Evolutionary conservation across 2,113 vertebrate species (phyloP).

Genomic region (Tylochromis polylepis): DNA sequence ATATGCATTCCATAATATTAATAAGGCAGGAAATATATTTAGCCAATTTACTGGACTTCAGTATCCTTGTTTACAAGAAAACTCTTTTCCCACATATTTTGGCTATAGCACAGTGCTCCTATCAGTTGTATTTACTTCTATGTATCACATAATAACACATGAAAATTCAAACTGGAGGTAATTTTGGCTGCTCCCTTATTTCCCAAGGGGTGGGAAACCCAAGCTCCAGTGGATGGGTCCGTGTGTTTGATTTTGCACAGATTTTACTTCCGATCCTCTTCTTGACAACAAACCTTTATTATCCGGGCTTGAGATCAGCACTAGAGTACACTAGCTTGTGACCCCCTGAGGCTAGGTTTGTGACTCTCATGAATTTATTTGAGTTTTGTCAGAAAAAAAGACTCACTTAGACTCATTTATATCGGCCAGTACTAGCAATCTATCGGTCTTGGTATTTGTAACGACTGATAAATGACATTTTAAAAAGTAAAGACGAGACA

Average conservation of each 20-base stretch:
- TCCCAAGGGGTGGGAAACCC: not conserved
- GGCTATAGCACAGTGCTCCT: not conserved
- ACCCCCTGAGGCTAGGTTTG: not conserved
- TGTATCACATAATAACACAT: not conserved
- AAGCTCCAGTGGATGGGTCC: not conserved
- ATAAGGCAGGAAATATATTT: not conserved
- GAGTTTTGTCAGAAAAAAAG: not conserved
- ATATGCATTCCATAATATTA: not conserved
- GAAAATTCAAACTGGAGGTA: not conserved
- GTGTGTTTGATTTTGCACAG: not conserved
- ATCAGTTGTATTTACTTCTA: not conserved
- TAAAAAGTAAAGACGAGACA: not conserved
- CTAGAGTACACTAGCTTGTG: not conserved
- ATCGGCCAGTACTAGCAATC: not conserved
- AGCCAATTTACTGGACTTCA: not conserved
- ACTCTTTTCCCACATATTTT: not conserved
- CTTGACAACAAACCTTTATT: not conserved
- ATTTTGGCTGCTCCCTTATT: not conserved
- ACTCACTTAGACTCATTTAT: not conserved
- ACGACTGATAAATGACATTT: not conserved
- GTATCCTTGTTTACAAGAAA: not conserved
- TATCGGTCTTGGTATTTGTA: not conserved
- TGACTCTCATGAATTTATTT: not conserved
- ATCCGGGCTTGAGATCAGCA: not conserved
- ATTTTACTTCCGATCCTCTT: not conserved